Evolutionary conservation across 2,888 invertebrate genomes (phyloP), one percentile per base, ranked within the genome.

Genomic region (Drosophila siamana): DNA sequence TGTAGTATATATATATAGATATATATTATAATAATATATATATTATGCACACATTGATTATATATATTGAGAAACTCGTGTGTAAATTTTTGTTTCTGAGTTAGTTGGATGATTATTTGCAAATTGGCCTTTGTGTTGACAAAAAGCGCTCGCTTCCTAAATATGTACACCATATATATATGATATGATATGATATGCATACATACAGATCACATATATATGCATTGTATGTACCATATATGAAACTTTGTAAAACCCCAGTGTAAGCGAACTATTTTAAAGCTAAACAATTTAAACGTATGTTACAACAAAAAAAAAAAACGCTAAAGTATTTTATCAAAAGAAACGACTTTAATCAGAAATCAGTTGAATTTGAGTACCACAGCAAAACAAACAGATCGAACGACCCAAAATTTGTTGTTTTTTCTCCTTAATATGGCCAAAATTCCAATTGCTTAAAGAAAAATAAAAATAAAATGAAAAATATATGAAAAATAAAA

Each of bases 71-170:
- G 54, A 74, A 78, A 84, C 64, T 85, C 80, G 88, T 84, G 88
- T 77, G 71, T 74, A 74, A 86, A 86, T 78, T 88, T 89, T 90
- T 86, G 81, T 91, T 90, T 90, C 79, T 78, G 88, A 86, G 90
- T 91, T 92, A 92, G 92, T 91, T 91, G 91, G 92, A 92, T 92
- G 92, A 92, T 92, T 92, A 92, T 91, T 91, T 92, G 92, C 91
- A 92, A 83, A 92, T 92, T 92, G 92, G 92, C 92, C 92, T 92
- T 92, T 92, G 92, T 92, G 92, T 92, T 92, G 92, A 91, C 90
- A 92, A 92, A 92, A 92, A 92, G 92, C 91, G 92, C 92, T 91
- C 90, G 90, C 90, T 89, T 71, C 65, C 82, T 80, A 66, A 50
- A 15, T 41, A 61, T 57, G 66, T 44, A 44, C 33, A 44, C 11